Evolutionary conservation across 2,888 invertebrate genomes (phyloP), one percentile per base, ranked within the genome.

Genomic region (Tupiocoris notatus): DNA sequence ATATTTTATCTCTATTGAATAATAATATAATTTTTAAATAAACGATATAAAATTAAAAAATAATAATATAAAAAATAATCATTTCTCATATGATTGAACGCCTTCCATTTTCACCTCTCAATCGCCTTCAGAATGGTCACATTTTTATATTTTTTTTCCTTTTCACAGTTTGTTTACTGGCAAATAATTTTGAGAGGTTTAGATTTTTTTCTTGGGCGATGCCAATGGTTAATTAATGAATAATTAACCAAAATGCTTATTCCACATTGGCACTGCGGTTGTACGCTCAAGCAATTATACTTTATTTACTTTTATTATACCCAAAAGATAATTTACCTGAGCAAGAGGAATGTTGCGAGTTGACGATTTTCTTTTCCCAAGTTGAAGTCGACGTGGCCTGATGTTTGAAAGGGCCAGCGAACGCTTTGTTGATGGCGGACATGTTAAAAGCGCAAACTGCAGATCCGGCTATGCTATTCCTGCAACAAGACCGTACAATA

Each of bases 361-460:
- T 77, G 17, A 65, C 76, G 17, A 59, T 75, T 54, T 78, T 79
- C 22, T 89, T 88, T 79, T 91, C 91, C 95, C 96, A 96, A 0
- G 91, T 89, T 0, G 91, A 90, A 25, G 89, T 88, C 0, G 90
- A 88, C 24, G 89, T 88, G 79, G 92, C 90, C 83, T 95, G 95
- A 81, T 92, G 89, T 82, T 94, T 95, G 85, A 92, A 95, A 0
- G 93, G 90, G 0, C 96, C 96, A 71, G 90, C 88, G 82, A 96
- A 96, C 0, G 94, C 92, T 0, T 88, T 86, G 78, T 91, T 88
- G 24, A 97, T 91, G 0, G 94, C 88, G 0, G 91, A 88, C 86
- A 96, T 88, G 83, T 93, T 95, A 86, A 92, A 97, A 1, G 94
- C 90, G 83, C 97, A 97, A 2, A 97, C 90, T 0, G 96, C 96